Evolutionary conservation across 2,797 vertebrate genomes (phyloP), one percentile per base, ranked within the genome.

Genomic region (Lutjanus campechanus): DNA sequence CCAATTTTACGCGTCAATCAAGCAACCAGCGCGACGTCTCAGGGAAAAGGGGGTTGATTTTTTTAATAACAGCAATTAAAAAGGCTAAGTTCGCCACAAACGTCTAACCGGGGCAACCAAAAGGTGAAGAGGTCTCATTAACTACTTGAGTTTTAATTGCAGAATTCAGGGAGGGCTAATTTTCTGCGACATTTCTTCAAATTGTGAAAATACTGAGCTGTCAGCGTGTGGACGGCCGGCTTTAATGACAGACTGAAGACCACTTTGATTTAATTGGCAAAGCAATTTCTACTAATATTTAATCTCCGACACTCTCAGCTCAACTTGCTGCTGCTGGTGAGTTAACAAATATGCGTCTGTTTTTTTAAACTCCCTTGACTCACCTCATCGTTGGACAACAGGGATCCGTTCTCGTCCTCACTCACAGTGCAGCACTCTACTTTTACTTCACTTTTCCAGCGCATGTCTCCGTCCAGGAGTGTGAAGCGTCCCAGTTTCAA

Each of bases 31-130:
- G 82, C 74, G 89, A 89, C 88, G 91, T 91, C 92, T 79, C 69
- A 4, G 1, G 85, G 77, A 20, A 90, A 83, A 90, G 85, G 89
- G 56, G 92, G 92, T 90, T 95, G 95, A 96, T 96, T 96, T 95
- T 95, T 96, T 95, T 96, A 96, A 97, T 96, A 93, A 95, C 96
- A 89, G 95, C 96, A 96, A 96, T 97, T 97, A 96, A 96, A 96
- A 96, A 94, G 88, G 88, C 86, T 90, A 92, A 90, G 92, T 95
- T 94, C 83, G 82, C 73, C 91, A 89, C 89, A 93, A 93, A 93
- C 89, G 92, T 91, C 88, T 92, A 89, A 94, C 87, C 81, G 81
- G 93, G 91, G 89, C 86, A 93, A 91, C 86, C 94, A 76, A 89
- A 93, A 96, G 95, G 94, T 95, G 94, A 95, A 96, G 95, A 93